Conservation (phyloP, 2,113 vertebrate species). For the Pelmatolapia mariae region DNA sequence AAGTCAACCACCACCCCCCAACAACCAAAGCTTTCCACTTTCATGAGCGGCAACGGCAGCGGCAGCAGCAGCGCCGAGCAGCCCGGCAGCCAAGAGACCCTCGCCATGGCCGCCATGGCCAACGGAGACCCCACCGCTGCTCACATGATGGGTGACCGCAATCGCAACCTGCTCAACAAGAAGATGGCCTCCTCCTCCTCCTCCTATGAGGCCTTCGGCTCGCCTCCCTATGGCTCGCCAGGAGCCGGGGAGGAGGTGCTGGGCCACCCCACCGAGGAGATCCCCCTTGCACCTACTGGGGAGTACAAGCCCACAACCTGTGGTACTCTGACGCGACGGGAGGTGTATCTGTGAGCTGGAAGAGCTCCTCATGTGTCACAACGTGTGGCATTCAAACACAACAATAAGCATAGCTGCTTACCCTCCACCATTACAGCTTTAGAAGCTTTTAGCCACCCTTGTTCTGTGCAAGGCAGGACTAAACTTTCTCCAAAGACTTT, state of each 20-base stretch:
- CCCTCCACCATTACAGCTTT: slow-evolving; percentile 28
- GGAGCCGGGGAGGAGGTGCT: slow-evolving; percentile 73
- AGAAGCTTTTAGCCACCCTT: slow-evolving; percentile 34
- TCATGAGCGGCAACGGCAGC: slow-evolving; percentile 83
- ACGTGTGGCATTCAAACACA: not conserved
- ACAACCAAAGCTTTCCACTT: slow-evolving; percentile 98
- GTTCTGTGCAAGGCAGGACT: slow-evolving; percentile 16
- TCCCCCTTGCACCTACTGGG: slow-evolving; percentile 92
- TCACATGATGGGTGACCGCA: slow-evolving; percentile 96
- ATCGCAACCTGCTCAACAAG: slow-evolving; percentile 97
- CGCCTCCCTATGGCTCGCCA: slow-evolving; percentile 84
- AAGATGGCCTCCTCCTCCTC: slow-evolving; percentile 90
- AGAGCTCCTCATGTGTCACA: not conserved
- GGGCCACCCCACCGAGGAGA: slow-evolving; percentile 86
- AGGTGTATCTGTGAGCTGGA: slow-evolving; percentile 94
- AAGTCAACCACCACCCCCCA: slow-evolving; percentile 75
- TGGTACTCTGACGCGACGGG: slow-evolving; percentile 94
- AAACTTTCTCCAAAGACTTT: slow-evolving; percentile 59
- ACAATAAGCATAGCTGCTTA: slow-evolving; percentile 26
- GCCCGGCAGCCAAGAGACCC: slow-evolving; percentile 88
- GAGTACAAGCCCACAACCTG: slow-evolving; percentile 97
- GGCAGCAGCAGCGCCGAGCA: slow-evolving; percentile 77
- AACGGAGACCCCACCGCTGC: slow-evolving; percentile 85
- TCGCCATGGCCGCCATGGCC: slow-evolving; percentile 81
- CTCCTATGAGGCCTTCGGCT: slow-evolving; percentile 91